Base-by-base conservation (phyloP, 2,888 invertebrate species). In the Mellilla xanthometata region DNA sequence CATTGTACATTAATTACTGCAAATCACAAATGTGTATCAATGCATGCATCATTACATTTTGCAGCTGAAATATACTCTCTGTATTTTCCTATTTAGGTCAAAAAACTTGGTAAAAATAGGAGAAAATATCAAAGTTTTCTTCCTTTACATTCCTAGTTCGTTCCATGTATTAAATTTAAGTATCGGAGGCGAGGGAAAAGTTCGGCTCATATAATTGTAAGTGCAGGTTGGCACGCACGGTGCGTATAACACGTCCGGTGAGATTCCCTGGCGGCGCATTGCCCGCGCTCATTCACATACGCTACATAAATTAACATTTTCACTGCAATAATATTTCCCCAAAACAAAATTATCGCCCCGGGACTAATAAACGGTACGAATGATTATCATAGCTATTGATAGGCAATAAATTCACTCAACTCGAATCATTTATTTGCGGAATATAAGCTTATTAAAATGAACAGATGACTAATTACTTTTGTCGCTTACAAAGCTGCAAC, bases 291-390 rank as follows among this genome's bases (percentile, higher is more conserved):
- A 39, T 27, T 36, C 46, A 51, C 33, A 22, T 36, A 36, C 40
- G 36, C 26, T 39, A 52, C 40, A 54, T 49, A 50, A 49, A 52
- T 50, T 46, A 42, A 54, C 46, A 46, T 39, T 40, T 38, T 23
- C 24, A 44, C 45, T 42, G 41, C 35, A 52, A 52, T 39, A 50
- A 49, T 44, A 52, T 39, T 39, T 47, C 29, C 35, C 33, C 24
- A 41, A 41, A 43, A 51, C 42, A 47, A 48, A 50, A 43, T 45
- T 22, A 54, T 42, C 48, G 29, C 31, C 44, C 15, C 26, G 56
- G 52, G 56, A 52, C 49, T 50, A 50, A 57, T 54, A 52, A 54
- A 52, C 49, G 36, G 40, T 27, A 41, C 43, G 43, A 45, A 42
- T 44, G 51, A 52, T 52, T 50, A 44, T 44, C 46, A 52, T 44